Percentiles rank a stretch among this genome's conserved stretches.
Conservation (phyloP, 1,140 invertebrate genomes). For the Cydia fagiglandana region DNA sequence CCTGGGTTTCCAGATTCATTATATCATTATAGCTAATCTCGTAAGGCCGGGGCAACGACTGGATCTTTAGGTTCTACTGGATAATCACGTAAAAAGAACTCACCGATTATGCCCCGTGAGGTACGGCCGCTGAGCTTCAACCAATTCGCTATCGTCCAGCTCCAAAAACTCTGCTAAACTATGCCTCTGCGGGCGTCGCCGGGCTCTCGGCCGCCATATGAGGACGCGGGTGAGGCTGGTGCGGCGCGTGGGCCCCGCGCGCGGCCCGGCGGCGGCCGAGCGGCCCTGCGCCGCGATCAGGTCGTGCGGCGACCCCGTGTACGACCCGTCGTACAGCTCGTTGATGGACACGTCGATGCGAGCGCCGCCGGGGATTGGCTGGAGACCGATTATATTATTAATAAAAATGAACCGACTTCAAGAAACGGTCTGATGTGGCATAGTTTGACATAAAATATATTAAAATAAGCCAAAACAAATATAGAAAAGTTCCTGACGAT, state of each 20-base stretch:
- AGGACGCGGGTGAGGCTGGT: conserved; percentile 93
- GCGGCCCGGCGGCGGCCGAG: conserved; percentile 85
- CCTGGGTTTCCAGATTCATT: background rate
- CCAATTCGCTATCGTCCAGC: conserved; percentile 87
- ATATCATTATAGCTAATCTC: background rate
- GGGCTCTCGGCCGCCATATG: conserved; percentile 86
- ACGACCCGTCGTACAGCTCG: conserved; percentile 96
- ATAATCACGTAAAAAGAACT: conserved; percentile 81
- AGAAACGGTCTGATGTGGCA: too few species aligned
- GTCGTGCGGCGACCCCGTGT: conserved; percentile 96
- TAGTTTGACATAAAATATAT: too few species aligned
- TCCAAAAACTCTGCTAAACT: conserved; percentile 92
- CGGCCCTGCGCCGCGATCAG: conserved; percentile 85
- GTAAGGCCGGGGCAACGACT: too few species aligned
- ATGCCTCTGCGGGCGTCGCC: conserved; percentile 82
- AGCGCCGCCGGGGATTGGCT: conserved; percentile 90
- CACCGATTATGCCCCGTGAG: conserved; percentile 95
- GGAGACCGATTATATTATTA: conserved; percentile 44
- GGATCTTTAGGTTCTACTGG: too few species aligned
- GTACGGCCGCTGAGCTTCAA: conserved; percentile 88
- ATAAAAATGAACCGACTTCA: background rate
- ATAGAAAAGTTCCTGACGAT: too few species aligned
- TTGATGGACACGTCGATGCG: conserved; percentile 97
- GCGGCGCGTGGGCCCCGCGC: conserved; percentile 90
- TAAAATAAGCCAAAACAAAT: too few species aligned